Conservation (phyloP, 2,888 invertebrate species). For the Trissolcus japonicus region DNA sequence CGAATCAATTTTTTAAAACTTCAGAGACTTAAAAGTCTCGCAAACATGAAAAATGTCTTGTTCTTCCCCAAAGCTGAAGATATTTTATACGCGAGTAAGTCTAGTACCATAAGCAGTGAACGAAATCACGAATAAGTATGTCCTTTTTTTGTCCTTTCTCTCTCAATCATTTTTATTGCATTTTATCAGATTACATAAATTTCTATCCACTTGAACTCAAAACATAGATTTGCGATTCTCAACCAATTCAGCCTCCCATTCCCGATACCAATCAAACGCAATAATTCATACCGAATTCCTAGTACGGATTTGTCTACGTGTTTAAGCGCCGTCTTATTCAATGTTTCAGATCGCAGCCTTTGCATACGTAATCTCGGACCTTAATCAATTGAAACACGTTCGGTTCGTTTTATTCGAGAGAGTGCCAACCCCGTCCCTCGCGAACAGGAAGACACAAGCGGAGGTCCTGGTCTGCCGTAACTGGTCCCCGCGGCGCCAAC, state of each 20-base stretch:
- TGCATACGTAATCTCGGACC: slow-evolving; percentile 36
- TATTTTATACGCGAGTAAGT: too few relatives aligned
- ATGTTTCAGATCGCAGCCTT: slow-evolving; percentile 8
- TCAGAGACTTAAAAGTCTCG: too few relatives aligned
- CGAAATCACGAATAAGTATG: too few relatives aligned
- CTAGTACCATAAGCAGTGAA: too few relatives aligned
- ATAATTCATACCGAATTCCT: slow-evolving; percentile 20
- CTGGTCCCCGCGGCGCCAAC: slow-evolving; percentile 40
- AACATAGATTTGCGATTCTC: slow-evolving; percentile 2
- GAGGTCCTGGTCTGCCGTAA: slow-evolving; percentile 4
- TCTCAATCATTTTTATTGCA: too few relatives aligned
- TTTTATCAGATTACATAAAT: too few relatives aligned
- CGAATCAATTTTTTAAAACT: too few relatives aligned
- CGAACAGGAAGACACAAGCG: background rate
- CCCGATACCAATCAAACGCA: slow-evolving; percentile 9
- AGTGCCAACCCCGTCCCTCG: slow-evolving; percentile 17
- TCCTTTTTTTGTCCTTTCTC: too few relatives aligned
- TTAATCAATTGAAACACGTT: slow-evolving; percentile 37
- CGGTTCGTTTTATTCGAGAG: slow-evolving; percentile 23
- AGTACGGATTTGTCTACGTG: slow-evolving; percentile 30
- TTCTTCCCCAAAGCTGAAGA: too few relatives aligned
- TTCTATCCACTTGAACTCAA: background rate
- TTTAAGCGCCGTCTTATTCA: slow-evolving; percentile 25
- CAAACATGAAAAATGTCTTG: too few relatives aligned
- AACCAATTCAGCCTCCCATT: slow-evolving; percentile 1